Base-by-base conservation (phyloP, 2,113 vertebrate species). In the Narcine bancroftii region DNA sequence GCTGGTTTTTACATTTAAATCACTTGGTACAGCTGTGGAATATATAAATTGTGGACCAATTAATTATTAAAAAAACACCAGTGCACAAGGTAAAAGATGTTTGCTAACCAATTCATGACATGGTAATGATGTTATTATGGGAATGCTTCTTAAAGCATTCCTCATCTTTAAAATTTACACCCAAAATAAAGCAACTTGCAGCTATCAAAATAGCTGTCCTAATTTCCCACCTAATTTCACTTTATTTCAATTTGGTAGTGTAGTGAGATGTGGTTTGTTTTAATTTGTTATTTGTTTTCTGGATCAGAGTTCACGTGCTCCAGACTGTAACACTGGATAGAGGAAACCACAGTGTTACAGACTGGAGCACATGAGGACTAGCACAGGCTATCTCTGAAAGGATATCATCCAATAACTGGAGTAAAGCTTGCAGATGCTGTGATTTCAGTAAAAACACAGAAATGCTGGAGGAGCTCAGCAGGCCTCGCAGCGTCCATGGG, bases 1-100 rank as follows among this genome's bases (percentile, higher is more conserved):
- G 94, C 92, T 95, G 95, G 95, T 96, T 95, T n/a, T 94, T 94
- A 93, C 92, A 91, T 91, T 91, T 93, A 94, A 94, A 92, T 94
- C 94, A 93, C 94, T 85, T 94, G 24, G 56, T 42, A 66, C 85
- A 3, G 60, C 63, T 6, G 21, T 26, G 15, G 63, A 91, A 91
- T 91, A 69, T 69, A 47, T 91, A 91, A 91, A 69, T 39, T 45
- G 42, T 69, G 89, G n/a, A 36, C 39, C 89, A 71, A 91, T 91
- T 91, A 65, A 91, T 69, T 66, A 91, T 42, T 26, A 69, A 21
- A 42, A 66, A 45, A 45, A 71, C 9, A 47, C 29, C 65, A 17
- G 5, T 45, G 63, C 42, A 3, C 47, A 69, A 42, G 65, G 39
- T 47, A 69, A 36, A 71, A 17, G 42, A 91, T 69, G 66, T 24